Base-by-base conservation (phyloP, 92 coral and sea anemone genomes). In the Plumapathes pennacea region DNA sequence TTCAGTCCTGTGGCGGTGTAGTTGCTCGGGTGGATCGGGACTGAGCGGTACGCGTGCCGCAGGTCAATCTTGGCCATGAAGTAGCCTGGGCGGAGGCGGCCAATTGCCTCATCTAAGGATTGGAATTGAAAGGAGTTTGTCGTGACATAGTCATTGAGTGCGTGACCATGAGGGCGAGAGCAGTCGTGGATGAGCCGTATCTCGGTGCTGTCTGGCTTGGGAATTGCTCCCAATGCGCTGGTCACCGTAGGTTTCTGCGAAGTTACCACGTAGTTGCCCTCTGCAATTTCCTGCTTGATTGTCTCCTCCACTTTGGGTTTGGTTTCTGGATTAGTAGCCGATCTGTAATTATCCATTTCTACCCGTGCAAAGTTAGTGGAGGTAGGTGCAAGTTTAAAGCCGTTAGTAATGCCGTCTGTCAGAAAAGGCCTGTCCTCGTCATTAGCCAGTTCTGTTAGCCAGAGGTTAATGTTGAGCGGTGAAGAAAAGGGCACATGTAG, bases 181-280 rank as follows among this genome's bases (percentile, higher is more conserved):
- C 50, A 55, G 22, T 44, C 54, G 12, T 68, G 49, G 15, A 43
- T 55, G 8, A 68, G 55, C 13, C 65, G 46, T 3, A 56, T 14
- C n/a, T 55, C 33, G 42, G 45, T 2, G 0, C 45, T 40, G n/a
- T 50, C 18, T 0, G 48, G 55, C 46, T 68, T 56, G 1, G 76
- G 76, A 55, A 68, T 68, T 5, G 65, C 76, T 56, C 66, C 65
- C 32, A 68, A 55, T 13, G 65, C 65, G 17, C 66, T 66, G 38
- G 29, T 33, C 4, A n/a, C 33, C 0, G 40, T 62, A 25, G 70
- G 58, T 46, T 47, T 27, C 13, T 1, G 20, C 12, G 42, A 8
- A 5, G 57, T 14, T 7, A 37, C 13, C 8, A 46, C 46, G 11
- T 46, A 62, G 10, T 31, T 62, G 41, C 46, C 31, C 32, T 46